These are phyloP conservation scores for Takifugu bimaculatus DNA, from an alignment of 2,113 vertebrate species.

Conservation along the genomic window DNA sequence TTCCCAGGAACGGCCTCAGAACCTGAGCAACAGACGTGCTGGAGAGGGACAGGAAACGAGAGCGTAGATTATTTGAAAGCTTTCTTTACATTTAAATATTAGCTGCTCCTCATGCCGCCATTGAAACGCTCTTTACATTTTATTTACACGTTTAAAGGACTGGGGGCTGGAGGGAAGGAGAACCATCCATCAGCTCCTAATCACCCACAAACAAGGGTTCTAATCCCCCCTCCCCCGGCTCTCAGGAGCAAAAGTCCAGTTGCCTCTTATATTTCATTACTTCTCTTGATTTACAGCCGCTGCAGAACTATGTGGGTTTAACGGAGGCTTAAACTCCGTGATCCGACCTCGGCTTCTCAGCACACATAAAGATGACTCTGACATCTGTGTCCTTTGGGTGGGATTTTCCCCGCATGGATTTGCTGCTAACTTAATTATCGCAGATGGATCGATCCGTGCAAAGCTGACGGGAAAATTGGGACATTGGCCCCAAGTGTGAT, in stretches of 20 bases:
- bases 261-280: constrained; percentile 45
- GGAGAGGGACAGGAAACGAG: constrained; percentile 6
- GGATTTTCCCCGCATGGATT: not conserved
- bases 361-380: no score
- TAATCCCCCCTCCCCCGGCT: constrained; percentile 9
- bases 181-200: constrained; percentile 52
- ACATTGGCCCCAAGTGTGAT: not conserved
- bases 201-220: constrained; percentile 21
- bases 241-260: constrained; percentile 47
- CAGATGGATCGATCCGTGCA: not conserved
- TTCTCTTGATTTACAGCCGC: constrained; percentile 22
- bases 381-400: not conserved
- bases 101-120: constrained; percentile 2
- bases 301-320: constrained; percentile 12
- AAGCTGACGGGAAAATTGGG: constrained; percentile 10
- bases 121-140: constrained; percentile 31
- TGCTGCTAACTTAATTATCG: constrained; percentile 5
- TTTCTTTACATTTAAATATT: not conserved
- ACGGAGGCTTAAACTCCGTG: constrained; percentile 12
- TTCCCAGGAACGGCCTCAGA: no score
- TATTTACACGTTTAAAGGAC: no score
- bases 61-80: no score
- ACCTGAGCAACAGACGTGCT: no score
- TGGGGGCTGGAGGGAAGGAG: not conserved
- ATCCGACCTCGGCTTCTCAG: no score